Evolutionary conservation across 2,113 vertebrate genomes (phyloP).

Genomic region (Daphoenositta chrysoptera): DNA sequence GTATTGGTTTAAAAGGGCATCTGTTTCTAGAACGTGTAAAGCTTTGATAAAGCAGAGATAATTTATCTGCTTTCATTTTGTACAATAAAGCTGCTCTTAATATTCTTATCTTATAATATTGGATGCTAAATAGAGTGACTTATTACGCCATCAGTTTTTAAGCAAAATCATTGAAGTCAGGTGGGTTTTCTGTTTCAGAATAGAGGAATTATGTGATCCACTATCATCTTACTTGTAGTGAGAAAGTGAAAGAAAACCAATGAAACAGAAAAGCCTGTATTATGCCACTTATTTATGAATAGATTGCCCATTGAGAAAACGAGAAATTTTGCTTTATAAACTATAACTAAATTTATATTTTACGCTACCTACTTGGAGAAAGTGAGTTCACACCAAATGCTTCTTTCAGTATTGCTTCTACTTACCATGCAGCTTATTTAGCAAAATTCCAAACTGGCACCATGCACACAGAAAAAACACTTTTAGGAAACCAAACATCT

Average conservation of each 20-base stretch:
- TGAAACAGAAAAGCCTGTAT: background rate
- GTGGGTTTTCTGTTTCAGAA: background rate
- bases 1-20: conserved; percentile 36
- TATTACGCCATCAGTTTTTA: conserved; percentile 20
- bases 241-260: background rate
- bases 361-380: background rate
- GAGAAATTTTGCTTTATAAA: background rate
- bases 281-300: background rate
- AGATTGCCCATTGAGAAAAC: background rate
- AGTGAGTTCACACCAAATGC: background rate
- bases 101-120: conserved; percentile 43
- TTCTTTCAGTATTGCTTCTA: background rate
- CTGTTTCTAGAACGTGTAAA: conserved; percentile 58
- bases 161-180: conserved; percentile 30
- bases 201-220: background rate
- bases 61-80: conserved; percentile 50
- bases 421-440: background rate
- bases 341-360: background rate
- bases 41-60: conserved; percentile 42
- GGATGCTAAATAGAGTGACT: background rate
- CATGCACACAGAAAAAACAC: background rate
- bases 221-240: background rate
- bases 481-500: background rate
- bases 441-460: background rate
- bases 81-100: conserved; percentile 44